These are phyloP conservation scores for Caenorhabditis latens DNA, from an alignment of 1,140 invertebrate species.

Conservation along the genomic window DNA sequence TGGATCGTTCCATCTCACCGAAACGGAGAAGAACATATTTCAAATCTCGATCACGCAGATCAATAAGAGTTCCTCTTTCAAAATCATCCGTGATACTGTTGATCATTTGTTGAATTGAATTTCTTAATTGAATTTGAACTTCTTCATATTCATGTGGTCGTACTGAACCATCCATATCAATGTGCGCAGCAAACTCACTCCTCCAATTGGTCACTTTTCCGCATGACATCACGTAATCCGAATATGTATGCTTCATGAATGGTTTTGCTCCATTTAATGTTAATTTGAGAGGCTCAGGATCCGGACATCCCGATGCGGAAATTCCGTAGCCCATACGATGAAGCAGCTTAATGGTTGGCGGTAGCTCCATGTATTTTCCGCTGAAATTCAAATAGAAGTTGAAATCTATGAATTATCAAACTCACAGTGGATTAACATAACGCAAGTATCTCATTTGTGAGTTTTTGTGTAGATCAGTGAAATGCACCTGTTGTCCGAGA, in stretches of 20 bases:
- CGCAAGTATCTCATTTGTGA: constrained; percentile 19
- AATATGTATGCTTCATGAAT: constrained; percentile 13
- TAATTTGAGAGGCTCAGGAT: background rate
- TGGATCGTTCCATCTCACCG: constrained; percentile 16
- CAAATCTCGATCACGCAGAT: background rate
- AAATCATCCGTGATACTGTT: background rate
- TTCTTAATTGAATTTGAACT: background rate
- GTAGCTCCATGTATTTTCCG: background rate
- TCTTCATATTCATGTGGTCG: too few relatives aligned
- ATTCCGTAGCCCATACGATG: constrained; percentile 27
- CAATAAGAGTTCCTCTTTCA: background rate
- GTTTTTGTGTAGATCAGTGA: constrained; percentile 17
- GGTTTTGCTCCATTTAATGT: background rate
- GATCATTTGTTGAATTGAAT: background rate
- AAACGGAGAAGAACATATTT: constrained; percentile 7
- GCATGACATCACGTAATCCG: background rate
- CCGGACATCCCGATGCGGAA: background rate
- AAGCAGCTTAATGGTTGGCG: background rate
- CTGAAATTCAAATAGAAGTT: background rate
- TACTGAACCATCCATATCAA: background rate
- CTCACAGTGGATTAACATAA: background rate
- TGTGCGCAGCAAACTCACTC: background rate
- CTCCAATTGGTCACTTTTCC: background rate
- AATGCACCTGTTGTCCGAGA: background rate
- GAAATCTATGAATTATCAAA: too few relatives aligned